These are phyloP conservation scores for Pipra filicauda DNA, from an alignment of 2,113 vertebrate genomes.

Conservation along the genomic window DNA sequence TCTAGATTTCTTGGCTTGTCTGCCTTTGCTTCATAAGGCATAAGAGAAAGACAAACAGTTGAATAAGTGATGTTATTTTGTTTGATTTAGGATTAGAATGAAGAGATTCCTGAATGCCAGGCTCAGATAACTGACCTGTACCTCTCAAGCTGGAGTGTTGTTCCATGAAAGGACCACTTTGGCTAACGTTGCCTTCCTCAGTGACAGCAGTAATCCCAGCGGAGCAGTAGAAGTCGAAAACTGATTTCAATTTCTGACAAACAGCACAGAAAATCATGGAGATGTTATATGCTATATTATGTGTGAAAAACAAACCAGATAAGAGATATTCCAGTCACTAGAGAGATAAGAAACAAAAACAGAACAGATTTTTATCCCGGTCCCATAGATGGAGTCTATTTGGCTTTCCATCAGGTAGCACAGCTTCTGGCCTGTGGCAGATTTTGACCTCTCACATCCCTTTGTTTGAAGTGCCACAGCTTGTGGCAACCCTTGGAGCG, in stretches of 20 bases:
- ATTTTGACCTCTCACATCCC: background rate
- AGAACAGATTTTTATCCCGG: background rate
- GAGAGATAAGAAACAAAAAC: background rate
- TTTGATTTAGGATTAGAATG: background rate
- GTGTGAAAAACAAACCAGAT: background rate
- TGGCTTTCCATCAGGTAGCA: background rate
- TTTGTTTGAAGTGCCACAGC: background rate
- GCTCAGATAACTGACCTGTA: background rate
- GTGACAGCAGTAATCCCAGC: fast-evolving
- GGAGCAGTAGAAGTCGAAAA: background rate
- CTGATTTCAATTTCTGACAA: background rate
- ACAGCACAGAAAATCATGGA: background rate
- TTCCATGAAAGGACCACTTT: background rate
- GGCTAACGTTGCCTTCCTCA: background rate
- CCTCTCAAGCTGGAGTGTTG: background rate
- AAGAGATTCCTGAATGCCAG: background rate
- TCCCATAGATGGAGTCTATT: background rate
- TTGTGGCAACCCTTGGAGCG: background rate
- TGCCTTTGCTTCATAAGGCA: background rate
- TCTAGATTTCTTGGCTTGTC: background rate
- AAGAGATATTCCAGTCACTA: background rate
- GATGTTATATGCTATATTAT: background rate
- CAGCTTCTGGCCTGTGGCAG: background rate
- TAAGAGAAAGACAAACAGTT: background rate
- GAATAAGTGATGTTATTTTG: background rate